Evolutionary conservation across 2,797 vertebrate genomes (phyloP).

Genomic region (Periophthalmus magnuspinnatus): DNA sequence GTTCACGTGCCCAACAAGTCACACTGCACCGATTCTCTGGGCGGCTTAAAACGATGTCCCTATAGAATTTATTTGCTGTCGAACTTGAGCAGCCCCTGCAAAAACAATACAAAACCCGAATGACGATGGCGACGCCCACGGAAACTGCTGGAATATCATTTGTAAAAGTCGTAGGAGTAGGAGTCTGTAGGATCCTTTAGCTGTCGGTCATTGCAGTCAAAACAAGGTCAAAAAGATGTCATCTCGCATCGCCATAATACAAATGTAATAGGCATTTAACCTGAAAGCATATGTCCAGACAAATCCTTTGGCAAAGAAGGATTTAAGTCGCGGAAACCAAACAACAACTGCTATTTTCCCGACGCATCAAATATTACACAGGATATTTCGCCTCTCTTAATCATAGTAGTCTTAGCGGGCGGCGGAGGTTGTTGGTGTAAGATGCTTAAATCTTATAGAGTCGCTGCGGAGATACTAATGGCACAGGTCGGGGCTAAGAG

Average conservation of each 20-base stretch:
- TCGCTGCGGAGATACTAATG: slow-evolving; percentile 52
- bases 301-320: slow-evolving; percentile 69
- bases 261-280: slow-evolving; percentile 80
- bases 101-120: too few relatives aligned
- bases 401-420: slow-evolving; percentile 52
- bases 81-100: too few relatives aligned
- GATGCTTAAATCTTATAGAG: slow-evolving; percentile 45
- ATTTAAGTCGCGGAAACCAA: slow-evolving; percentile 55
- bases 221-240: background rate
- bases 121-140: too few relatives aligned
- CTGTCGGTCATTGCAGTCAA: background rate
- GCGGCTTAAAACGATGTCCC: too few relatives aligned
- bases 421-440: slow-evolving; percentile 34
- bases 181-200: background rate
- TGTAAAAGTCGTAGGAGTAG: too few relatives aligned
- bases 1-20: too few relatives aligned
- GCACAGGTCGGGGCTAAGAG: slow-evolving; percentile 46
- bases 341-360: slow-evolving; percentile 20
- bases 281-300: slow-evolving; percentile 75
- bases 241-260: slow-evolving; percentile 77
- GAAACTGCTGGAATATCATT: too few relatives aligned
- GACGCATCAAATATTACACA: slow-evolving; percentile 42
- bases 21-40: too few relatives aligned
- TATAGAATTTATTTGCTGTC: too few relatives aligned
- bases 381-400: slow-evolving; percentile 57